These are phyloP conservation scores for Dasysyrphus tricinctus DNA, from an alignment of 2,888 invertebrate genomes.

Conservation along the genomic window DNA sequence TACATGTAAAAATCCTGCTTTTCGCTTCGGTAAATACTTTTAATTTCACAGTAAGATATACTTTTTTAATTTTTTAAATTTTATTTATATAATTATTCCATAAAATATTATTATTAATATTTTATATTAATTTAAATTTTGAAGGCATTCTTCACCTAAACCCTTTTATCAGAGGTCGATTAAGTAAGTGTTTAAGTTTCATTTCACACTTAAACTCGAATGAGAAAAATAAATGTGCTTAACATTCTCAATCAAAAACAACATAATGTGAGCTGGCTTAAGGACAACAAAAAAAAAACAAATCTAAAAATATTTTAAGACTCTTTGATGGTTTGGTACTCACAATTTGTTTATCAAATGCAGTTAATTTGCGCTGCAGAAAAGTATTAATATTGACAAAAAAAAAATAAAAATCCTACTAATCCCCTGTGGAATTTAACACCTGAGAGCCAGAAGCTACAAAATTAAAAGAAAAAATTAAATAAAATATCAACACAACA, in stretches of 20 bases:
- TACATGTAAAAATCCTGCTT: too few relatives aligned
- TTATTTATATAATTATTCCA: too few relatives aligned
- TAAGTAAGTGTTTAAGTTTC: too few relatives aligned
- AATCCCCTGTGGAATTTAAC: conserved; percentile 68
- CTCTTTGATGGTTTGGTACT: background rate
- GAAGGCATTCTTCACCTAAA: too few relatives aligned
- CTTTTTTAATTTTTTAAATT: too few relatives aligned
- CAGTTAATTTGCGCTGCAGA: conserved; percentile 46
- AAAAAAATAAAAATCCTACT: conserved; percentile 11
- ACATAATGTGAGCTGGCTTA: background rate
- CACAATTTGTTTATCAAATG: conserved; percentile 41
- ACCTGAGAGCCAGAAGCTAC: conserved; percentile 65
- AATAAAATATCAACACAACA: conserved; percentile 22
- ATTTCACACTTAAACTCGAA: too few relatives aligned
- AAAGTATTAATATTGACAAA: conserved; percentile 9
- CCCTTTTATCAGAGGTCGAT: too few relatives aligned
- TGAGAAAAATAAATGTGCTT: background rate
- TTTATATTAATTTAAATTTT: too few relatives aligned
- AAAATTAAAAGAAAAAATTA: conserved; percentile 12
- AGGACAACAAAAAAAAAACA: background rate
- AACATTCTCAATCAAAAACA: background rate
- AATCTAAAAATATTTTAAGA: background rate
- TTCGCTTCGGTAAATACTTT: too few relatives aligned
- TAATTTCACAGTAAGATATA: too few relatives aligned
- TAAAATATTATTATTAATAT: too few relatives aligned